These are phyloP conservation scores for Hydrotaea cyrtoneurina DNA, from an alignment of 2,888 invertebrate genomes.

Conservation along the genomic window DNA sequence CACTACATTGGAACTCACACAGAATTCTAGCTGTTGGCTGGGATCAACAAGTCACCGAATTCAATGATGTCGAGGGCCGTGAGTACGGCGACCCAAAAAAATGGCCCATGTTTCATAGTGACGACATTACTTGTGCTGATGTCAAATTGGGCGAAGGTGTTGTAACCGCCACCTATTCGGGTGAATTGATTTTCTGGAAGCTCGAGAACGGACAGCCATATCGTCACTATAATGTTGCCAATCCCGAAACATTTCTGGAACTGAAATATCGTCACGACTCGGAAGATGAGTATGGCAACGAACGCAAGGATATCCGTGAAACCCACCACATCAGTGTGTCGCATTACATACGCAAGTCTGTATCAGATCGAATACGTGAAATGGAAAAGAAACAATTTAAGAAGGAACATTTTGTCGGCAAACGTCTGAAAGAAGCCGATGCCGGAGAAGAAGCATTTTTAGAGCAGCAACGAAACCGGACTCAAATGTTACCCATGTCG, in stretches of 20 bases:
- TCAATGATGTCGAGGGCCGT: slow-evolving; percentile 82
- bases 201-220: slow-evolving; percentile 91
- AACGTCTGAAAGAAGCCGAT: slow-evolving; percentile 27
- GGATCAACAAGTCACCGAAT: slow-evolving; percentile 88
- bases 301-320: background rate
- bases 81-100: slow-evolving; percentile 84
- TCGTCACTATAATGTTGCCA: slow-evolving; percentile 80
- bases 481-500: slow-evolving; percentile 81
- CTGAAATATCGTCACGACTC: slow-evolving; percentile 68
- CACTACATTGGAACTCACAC: background rate
- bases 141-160: slow-evolving; percentile 85
- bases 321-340: slow-evolving; percentile 68
- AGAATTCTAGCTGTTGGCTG: slow-evolving; percentile 90
- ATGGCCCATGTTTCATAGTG: slow-evolving; percentile 88
- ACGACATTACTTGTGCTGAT: slow-evolving; percentile 88
- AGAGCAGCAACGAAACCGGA: slow-evolving; percentile 2
- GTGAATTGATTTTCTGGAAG: slow-evolving; percentile 91
- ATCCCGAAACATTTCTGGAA: slow-evolving; percentile 79
- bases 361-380: slow-evolving; percentile 68
- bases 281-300: slow-evolving; percentile 45
- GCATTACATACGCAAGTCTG: slow-evolving; percentile 70
- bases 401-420: slow-evolving; percentile 28
- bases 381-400: slow-evolving; percentile 39
- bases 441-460: slow-evolving; percentile 36
- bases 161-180: slow-evolving; percentile 88